Percentiles rank a stretch among this genome's conserved stretches.
Conservation (phyloP, 2,113 vertebrate species). For the Neogale vison region DNA sequence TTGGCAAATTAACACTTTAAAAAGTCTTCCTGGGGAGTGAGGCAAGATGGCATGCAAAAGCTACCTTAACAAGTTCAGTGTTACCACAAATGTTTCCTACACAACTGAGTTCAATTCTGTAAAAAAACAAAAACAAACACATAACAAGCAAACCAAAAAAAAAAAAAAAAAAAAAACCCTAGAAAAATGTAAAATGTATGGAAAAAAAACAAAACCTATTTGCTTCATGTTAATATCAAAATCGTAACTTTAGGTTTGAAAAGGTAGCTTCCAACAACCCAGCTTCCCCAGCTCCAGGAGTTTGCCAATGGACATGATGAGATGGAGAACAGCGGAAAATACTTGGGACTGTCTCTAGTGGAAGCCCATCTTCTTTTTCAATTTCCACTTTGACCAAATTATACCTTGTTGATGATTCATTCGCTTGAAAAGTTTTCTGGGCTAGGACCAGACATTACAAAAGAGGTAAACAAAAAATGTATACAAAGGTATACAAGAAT, state of each 20-base stretch:
- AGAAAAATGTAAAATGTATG: background rate
- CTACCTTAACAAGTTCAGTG: background rate
- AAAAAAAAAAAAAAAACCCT: background rate
- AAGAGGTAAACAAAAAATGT: background rate
- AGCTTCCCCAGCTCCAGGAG: background rate
- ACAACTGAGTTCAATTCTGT: background rate
- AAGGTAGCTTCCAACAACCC: background rate
- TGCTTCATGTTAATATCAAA: background rate
- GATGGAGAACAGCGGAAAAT: background rate
- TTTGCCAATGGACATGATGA: background rate
- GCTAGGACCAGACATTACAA: background rate
- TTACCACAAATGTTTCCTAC: background rate
- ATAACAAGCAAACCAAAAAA: background rate
- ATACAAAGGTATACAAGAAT: background rate
- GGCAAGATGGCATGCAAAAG: background rate
- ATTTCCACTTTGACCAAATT: background rate
- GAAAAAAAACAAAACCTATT: background rate
- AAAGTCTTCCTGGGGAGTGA: background rate
- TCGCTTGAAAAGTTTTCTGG: background rate
- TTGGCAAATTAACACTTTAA: conserved; percentile 24
- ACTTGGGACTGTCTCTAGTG: background rate
- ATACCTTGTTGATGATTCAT: background rate
- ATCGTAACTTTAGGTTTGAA: background rate
- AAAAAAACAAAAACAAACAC: background rate
- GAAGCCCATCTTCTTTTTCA: background rate